phyloP scores from a whole-genome alignment of 2,888 invertebrate species.

The Cylindroiulus punctatus region DNA sequence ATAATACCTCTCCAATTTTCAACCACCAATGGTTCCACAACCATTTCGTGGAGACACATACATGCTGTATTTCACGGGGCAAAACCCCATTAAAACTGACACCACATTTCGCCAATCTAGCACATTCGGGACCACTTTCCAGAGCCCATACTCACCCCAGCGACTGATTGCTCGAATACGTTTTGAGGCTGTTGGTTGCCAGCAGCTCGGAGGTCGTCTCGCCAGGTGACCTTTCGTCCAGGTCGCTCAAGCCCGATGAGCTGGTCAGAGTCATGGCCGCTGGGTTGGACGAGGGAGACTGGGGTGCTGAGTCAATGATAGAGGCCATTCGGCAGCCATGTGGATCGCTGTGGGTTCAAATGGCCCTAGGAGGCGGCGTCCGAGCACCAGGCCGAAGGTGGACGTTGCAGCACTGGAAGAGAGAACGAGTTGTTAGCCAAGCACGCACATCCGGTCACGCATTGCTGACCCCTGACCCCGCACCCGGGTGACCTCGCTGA shows the following conservation, averaged over 20 bases:
- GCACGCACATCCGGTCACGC: not conserved
- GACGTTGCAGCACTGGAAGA: no score
- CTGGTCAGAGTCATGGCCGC: conserved; percentile 46
- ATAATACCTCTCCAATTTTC: no score
- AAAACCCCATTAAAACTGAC: no score
- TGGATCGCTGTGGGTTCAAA: not conserved
- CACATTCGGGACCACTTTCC: not conserved
- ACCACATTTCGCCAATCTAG: no score
- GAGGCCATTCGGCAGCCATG: conserved; percentile 51
- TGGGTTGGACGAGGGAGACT: conserved; percentile 24
- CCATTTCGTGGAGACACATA: no score
- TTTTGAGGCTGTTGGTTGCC: conserved; percentile 28
- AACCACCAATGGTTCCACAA: no score
- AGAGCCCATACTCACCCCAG: not conserved
- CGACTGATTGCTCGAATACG: conserved; percentile 26
- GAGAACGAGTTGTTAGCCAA: not conserved
- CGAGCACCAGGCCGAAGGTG: not conserved
- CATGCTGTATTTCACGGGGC: no score
- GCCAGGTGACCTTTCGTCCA: conserved; percentile 44
- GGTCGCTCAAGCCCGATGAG: conserved; percentile 34
- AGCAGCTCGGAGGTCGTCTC: conserved; percentile 7
- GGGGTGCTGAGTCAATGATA: conserved; percentile 12
- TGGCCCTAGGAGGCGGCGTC: not conserved
- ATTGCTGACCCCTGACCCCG: not conserved
- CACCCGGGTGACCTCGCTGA: not conserved